A percentile compares a stretch with the other conserved stretches of the same genome.
Conservation (phyloP, 2,113 vertebrate species). For the Dipodomys ordii region DNA sequence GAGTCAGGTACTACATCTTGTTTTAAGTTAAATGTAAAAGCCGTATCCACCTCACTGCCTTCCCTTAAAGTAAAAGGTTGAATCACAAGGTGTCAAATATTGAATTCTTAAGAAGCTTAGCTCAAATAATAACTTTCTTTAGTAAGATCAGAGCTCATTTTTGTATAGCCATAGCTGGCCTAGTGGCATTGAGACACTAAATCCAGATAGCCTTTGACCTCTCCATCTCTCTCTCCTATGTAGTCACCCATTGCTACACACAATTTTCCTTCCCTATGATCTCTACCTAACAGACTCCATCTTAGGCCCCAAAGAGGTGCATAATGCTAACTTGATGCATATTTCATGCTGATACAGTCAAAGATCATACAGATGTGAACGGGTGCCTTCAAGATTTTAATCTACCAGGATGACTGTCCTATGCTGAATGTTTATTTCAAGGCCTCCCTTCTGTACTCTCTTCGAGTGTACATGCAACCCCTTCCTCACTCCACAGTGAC, state of each 20-base stretch:
- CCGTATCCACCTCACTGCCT: not conserved
- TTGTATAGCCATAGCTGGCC: not conserved
- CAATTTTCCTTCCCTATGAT: conserved; percentile 6
- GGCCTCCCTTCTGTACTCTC: not conserved
- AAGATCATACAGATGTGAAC: not conserved
- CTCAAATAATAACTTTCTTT: not conserved
- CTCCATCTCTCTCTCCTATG: not conserved
- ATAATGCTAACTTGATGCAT: not conserved
- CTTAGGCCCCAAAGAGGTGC: not conserved
- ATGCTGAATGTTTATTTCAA: not conserved
- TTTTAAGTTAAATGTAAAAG: not conserved
- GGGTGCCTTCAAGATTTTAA: not conserved
- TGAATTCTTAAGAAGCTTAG: not conserved
- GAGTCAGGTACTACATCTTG: not conserved
- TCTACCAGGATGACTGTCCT: not conserved
- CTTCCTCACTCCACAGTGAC: not conserved
- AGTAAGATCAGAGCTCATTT: not conserved
- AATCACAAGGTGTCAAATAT: not conserved
- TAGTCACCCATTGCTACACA: not conserved
- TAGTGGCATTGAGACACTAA: not conserved
- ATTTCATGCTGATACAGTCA: not conserved
- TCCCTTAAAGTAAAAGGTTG: not conserved
- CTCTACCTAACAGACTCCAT: not conserved
- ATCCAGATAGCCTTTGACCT: not conserved
- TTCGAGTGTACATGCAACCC: not conserved